These are phyloP conservation scores for Donacobius atricapilla DNA, from an alignment of 2,113 vertebrate species.

Conservation along the genomic window DNA sequence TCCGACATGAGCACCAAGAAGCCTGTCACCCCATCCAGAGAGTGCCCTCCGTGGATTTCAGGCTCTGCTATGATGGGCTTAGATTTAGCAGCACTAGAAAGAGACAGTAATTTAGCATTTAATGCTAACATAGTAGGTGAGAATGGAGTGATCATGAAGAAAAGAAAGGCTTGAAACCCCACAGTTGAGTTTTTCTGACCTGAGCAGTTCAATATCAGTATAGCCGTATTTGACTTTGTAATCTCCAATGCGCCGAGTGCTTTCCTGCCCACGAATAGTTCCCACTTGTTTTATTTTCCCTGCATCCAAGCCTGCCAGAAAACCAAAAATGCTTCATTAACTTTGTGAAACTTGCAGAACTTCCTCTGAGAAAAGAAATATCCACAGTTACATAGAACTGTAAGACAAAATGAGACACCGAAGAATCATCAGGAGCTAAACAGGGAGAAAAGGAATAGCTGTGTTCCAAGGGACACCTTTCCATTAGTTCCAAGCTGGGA, in stretches of 20 bases:
- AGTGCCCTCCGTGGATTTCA: slow-evolving; percentile 88
- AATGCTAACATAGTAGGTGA: neutral
- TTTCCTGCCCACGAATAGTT: slow-evolving; percentile 88
- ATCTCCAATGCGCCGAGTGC: slow-evolving; percentile 93
- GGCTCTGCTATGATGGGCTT: slow-evolving; percentile 91
- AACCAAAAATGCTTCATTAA: neutral
- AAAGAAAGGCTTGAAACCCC: neutral
- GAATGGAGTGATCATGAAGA: neutral
- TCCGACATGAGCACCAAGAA: slow-evolving; percentile 96
- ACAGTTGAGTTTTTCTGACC: slow-evolving; percentile 73
- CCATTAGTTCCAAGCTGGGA: neutral
- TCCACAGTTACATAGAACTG: neutral
- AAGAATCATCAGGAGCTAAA: neutral
- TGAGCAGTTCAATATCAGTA: slow-evolving; percentile 90
- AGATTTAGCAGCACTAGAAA: slow-evolving; percentile 83
- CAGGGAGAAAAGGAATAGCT: neutral
- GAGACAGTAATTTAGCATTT: neutral
- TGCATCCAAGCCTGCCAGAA: slow-evolving; percentile 85
- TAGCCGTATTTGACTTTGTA: slow-evolving; percentile 94
- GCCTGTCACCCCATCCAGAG: slow-evolving; percentile 86
- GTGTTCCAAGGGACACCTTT: neutral
- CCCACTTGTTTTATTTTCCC: slow-evolving; percentile 87
- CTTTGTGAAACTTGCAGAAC: neutral
- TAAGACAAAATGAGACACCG: neutral
- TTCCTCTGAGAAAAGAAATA: neutral